Conservation (phyloP, 30 jellyfish, hydroid and myxozoan species). For the Clytia hemisphaerica region DNA sequence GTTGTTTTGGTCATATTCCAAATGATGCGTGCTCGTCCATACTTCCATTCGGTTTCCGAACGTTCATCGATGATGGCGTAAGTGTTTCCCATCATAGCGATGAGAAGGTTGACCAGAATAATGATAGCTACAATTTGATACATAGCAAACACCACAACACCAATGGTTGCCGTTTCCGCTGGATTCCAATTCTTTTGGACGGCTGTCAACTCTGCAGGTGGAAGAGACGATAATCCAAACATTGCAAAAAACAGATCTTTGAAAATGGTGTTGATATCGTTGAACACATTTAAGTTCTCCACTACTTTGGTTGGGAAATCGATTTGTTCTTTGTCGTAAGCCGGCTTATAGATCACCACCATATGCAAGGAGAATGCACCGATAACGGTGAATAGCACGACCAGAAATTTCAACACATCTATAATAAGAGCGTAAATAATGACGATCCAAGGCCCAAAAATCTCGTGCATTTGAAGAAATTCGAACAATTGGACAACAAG, state of each 20-base stretch:
- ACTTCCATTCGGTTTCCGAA: constrained; percentile 93
- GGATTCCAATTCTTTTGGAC: constrained; percentile 59
- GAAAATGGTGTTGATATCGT: constrained; percentile 29
- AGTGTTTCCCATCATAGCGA: constrained; percentile 97
- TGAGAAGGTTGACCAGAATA: constrained; percentile 71
- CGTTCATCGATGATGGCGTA: constrained; percentile 80
- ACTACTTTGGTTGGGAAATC: constrained; percentile 49
- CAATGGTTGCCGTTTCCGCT: constrained; percentile 64
- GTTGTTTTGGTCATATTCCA: constrained; percentile 87
- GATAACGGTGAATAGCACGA: constrained; percentile 63
- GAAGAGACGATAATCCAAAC: constrained; percentile 63
- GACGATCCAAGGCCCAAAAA: constrained; percentile 96
- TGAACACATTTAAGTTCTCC: constrained; percentile 30
- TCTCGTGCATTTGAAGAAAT: constrained; percentile 71
- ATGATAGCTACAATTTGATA: constrained; percentile 74
- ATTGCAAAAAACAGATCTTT: constrained; percentile 76
- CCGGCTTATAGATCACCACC: constrained; percentile 81
- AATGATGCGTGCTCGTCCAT: constrained; percentile 85
- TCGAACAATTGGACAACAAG: constrained; percentile 82
- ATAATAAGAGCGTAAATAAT: constrained; percentile 73
- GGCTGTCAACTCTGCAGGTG: constrained; percentile 37
- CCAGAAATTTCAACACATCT: constrained; percentile 74
- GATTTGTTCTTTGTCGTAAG: constrained; percentile 41
- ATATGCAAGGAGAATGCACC: constrained; percentile 84
- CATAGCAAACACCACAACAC: constrained; percentile 55